These are phyloP conservation scores for Seira ritae DNA, from an alignment of 2,888 invertebrate genomes.

Conservation along the genomic window DNA sequence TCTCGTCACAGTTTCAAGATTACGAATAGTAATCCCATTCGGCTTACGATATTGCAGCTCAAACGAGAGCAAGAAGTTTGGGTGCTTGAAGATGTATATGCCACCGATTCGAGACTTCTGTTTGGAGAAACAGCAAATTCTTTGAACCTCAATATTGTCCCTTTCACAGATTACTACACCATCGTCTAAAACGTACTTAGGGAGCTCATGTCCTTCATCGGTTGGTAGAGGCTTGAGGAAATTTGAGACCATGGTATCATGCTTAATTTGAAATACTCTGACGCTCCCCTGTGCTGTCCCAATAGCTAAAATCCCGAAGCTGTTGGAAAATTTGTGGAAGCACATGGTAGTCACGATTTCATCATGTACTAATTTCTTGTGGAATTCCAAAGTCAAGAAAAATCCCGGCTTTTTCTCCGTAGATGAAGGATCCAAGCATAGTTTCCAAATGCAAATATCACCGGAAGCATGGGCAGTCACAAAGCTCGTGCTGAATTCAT, in stretches of 20 bases:
- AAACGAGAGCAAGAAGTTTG: slow-evolving; percentile 38
- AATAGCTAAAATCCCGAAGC: slow-evolving; percentile 39
- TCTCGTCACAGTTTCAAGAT: background rate
- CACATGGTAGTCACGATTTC: slow-evolving; percentile 22
- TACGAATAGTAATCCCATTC: background rate
- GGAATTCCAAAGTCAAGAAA: slow-evolving; percentile 42
- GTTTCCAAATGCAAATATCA: slow-evolving; percentile 56
- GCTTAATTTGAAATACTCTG: slow-evolving; percentile 15
- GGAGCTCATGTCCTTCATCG: slow-evolving; percentile 3
- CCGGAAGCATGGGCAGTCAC: slow-evolving; percentile 57
- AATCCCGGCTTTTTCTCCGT: slow-evolving; percentile 29
- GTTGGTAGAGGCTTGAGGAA: background rate
- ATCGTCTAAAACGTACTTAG: slow-evolving; percentile 37
- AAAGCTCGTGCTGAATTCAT: slow-evolving; percentile 18
- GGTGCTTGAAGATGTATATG: slow-evolving; percentile 30
- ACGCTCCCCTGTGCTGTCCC: slow-evolving; percentile 55
- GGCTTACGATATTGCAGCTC: background rate
- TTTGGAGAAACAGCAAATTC: background rate
- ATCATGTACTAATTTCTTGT: slow-evolving; percentile 24
- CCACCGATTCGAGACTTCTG: background rate
- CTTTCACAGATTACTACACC: slow-evolving; percentile 31
- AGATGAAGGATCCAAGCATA: slow-evolving; percentile 24
- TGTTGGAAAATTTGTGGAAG: slow-evolving; percentile 33
- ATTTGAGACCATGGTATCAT: background rate
- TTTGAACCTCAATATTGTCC: slow-evolving; percentile 46